phyloP scores from a whole-genome alignment of 1,140 invertebrate genomes.

The Drosophila varians region DNA sequence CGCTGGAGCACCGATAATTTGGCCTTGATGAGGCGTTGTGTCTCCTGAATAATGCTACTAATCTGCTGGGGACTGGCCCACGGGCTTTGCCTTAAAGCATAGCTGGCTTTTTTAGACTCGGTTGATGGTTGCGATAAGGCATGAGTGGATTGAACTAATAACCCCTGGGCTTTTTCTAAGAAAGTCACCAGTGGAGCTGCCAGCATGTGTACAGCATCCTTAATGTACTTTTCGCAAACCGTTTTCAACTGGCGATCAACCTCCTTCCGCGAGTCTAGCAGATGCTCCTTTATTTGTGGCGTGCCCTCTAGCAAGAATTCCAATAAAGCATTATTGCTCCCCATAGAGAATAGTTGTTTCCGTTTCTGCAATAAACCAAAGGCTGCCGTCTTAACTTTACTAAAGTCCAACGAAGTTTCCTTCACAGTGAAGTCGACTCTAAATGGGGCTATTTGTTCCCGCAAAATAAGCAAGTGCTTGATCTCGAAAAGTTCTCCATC shows the following conservation, averaged over 20 bases:
- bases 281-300: constrained; percentile 95
- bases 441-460: constrained; percentile 99
- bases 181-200: constrained; percentile 89
- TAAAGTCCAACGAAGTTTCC: constrained; percentile 96
- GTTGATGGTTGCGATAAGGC: neutral
- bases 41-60: constrained; percentile 86
- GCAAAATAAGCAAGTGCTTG: constrained; percentile 97
- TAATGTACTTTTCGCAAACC: constrained; percentile 96
- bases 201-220: constrained; percentile 90
- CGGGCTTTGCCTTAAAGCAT: constrained; percentile 80
- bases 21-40: constrained; percentile 90
- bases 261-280: constrained; percentile 96
- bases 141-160: constrained; percentile 41
- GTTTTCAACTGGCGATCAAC: constrained; percentile 96
- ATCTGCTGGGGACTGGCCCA: constrained; percentile 85
- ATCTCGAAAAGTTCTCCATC: constrained; percentile 98
- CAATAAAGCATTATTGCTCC: constrained; percentile 94
- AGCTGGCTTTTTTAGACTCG: constrained; percentile 57
- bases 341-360: constrained; percentile 93
- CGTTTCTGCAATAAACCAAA: constrained; percentile 94
- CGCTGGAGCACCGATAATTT: constrained; percentile 92
- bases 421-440: constrained; percentile 97
- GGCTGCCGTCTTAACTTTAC: constrained; percentile 93
- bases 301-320: constrained; percentile 96
- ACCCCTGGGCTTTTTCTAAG: constrained; percentile 88